Evolutionary conservation across 2,113 vertebrate species (phyloP).

Genomic region (Osmerus mordax): DNA sequence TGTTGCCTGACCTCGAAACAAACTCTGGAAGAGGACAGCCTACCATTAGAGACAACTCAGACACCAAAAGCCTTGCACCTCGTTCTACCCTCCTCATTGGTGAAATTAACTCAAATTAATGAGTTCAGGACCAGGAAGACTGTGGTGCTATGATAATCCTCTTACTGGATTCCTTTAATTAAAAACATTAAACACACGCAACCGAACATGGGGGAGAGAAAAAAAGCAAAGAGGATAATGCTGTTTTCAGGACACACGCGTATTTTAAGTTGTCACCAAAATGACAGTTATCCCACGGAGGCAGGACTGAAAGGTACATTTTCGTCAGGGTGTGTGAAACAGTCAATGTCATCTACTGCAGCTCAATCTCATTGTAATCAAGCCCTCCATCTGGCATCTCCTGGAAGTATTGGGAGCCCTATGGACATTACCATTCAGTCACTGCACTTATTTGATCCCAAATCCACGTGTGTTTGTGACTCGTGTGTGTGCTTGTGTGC

Average conservation of each 20-base stretch:
- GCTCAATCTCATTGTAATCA: constrained; percentile 24
- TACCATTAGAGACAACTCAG: background rate
- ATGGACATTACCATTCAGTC: too few relatives aligned
- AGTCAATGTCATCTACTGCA: background rate
- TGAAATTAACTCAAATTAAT: background rate
- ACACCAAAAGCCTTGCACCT: background rate
- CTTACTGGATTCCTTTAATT: background rate
- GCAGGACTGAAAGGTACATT: background rate
- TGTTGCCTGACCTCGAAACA: background rate
- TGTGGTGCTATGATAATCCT: background rate
- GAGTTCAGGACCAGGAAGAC: background rate
- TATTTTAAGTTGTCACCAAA: background rate
- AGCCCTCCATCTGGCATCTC: constrained; percentile 12
- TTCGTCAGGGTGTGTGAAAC: background rate
- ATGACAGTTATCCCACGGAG: background rate
- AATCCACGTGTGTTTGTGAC: too few relatives aligned
- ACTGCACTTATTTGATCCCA: too few relatives aligned
- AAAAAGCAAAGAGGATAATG: constrained; percentile 1
- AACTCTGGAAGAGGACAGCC: background rate
- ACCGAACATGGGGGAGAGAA: background rate
- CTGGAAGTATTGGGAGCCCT: too few relatives aligned
- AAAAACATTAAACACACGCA: background rate
- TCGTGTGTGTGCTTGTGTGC: too few relatives aligned
- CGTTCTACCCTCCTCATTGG: background rate
- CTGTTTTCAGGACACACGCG: background rate